Evolutionary conservation across 2,113 vertebrate genomes (phyloP), one percentile per base, ranked within the genome.

Genomic region (Suricata suricatta): DNA sequence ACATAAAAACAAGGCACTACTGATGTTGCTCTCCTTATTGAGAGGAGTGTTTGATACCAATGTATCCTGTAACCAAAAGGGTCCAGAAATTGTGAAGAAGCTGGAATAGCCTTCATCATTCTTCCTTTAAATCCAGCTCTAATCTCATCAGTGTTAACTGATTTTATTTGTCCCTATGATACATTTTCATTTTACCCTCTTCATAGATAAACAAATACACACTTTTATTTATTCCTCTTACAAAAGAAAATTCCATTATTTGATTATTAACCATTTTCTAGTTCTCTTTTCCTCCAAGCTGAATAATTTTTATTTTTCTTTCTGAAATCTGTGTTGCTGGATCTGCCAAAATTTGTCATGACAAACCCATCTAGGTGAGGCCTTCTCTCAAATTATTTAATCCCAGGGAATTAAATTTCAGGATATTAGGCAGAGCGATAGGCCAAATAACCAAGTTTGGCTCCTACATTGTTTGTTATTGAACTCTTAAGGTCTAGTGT

Each of bases 291-390:
- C 35, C 64, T 83, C 33, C 57, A 83, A 79, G 6, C 19, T 89
- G 82, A 94, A 50, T 90, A 91, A 76, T 21, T 81, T 90, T 50
- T n/a, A 64, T 33, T 77, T 35, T 47, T 64, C 57, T 96, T 93
- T 83, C 4, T 14, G 63, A 89, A 85, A 88, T 72, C 12, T 50
- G 1, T 91, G 25, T 54, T 93, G 35, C 74, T 69, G 35, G 23
- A 79, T 91, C n/a, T 90, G 9, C 47, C 44, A 66, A 83, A 93
- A 38, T 63, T 79, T 72, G 35, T 6, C n/a, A 66, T 66, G 15
- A 57, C 23, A 60, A 8, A 11, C 50, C 10, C 3, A 47, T 66
- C 29, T 38, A 31, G 13, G 14, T 50, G 38, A 60, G 23, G 76
- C 60, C 74, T 94, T 83, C 33, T 90, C 7, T 88, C 33, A 35